These are phyloP conservation scores for Cremastinae sp. DNA, from an alignment of 2,888 invertebrate genomes.

Conservation along the genomic window DNA sequence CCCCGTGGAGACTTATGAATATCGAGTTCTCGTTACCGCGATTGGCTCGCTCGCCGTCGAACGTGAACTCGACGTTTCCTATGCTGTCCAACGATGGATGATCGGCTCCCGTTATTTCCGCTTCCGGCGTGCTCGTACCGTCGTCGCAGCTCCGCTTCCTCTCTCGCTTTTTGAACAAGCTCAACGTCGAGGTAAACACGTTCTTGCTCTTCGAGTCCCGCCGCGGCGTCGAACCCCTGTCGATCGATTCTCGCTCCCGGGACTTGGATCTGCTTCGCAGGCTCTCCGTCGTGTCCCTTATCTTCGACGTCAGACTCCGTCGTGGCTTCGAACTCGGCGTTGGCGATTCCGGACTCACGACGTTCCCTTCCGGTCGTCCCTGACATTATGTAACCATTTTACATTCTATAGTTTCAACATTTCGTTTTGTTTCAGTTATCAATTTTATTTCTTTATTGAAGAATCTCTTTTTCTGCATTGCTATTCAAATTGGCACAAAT, in stretches of 20 bases:
- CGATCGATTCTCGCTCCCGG: constrained; percentile 73
- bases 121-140: constrained; percentile 63
- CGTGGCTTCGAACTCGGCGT: constrained; percentile 74
- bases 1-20: constrained; percentile 71
- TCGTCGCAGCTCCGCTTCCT: constrained; percentile 76
- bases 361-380: constrained; percentile 75
- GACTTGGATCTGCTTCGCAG: constrained; percentile 79
- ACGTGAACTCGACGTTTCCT: constrained; percentile 74
- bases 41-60: constrained; percentile 69
- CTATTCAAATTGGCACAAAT: no score
- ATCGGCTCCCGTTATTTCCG: constrained; percentile 47
- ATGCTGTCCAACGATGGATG: constrained; percentile 72
- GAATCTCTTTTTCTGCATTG: no score
- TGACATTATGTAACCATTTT: no score
- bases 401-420: no score
- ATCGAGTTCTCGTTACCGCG: constrained; percentile 65
- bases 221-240: constrained; percentile 72
- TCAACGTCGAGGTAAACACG: constrained; percentile 79
- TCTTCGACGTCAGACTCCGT: constrained; percentile 77
- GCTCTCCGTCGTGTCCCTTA: constrained; percentile 79
- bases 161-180: constrained; percentile 77
- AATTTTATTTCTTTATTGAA: no score
- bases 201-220: constrained; percentile 76
- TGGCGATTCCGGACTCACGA: constrained; percentile 78
- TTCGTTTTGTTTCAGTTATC: no score